Conservation (phyloP, 1,140 invertebrate species). For the Rhyzopertha dominica region DNA sequence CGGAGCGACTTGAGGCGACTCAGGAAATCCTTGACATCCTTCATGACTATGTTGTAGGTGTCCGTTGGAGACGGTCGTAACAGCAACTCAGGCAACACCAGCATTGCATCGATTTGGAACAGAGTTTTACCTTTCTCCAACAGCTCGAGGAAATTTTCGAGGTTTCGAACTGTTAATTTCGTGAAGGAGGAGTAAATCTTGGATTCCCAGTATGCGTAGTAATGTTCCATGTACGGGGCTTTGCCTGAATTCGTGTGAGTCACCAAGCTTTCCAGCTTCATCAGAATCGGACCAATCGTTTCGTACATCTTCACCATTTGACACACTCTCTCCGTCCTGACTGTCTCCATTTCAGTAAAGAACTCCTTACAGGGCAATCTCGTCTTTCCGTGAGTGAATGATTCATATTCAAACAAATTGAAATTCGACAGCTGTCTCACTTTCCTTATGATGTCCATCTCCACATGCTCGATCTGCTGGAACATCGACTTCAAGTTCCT, state of each 20-base stretch:
- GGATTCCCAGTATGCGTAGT: conserved; percentile 66
- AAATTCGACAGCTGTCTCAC: conserved; percentile 42
- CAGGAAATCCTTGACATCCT: conserved; percentile 60
- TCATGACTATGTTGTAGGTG: conserved; percentile 67
- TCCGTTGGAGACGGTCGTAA: conserved; percentile 68
- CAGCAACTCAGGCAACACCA: conserved; percentile 68
- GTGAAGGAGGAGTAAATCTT: conserved; percentile 59
- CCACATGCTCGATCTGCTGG: conserved; percentile 71
- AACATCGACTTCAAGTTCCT: conserved; percentile 61
- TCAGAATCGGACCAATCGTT: conserved; percentile 68
- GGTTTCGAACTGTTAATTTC: conserved; percentile 62
- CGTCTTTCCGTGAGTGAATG: conserved; percentile 20
- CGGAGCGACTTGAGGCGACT: conserved; percentile 66
- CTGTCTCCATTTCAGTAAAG: conserved; percentile 62
- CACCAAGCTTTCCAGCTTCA: conserved; percentile 75
- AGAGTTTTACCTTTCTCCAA: conserved; percentile 57
- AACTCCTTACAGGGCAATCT: conserved; percentile 48
- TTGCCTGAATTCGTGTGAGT: conserved; percentile 60
- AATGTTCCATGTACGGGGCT: conserved; percentile 59
- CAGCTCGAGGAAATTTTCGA: conserved; percentile 62
- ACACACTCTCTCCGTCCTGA: conserved; percentile 60
- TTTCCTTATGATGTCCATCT: conserved; percentile 60
- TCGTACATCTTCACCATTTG: conserved; percentile 65
- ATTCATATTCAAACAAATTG: conserved; percentile 37
- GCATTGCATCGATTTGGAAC: conserved; percentile 71